Evolutionary conservation across 2,797 vertebrate species (phyloP).

Genomic region (Pachyuromys duprasi): DNA sequence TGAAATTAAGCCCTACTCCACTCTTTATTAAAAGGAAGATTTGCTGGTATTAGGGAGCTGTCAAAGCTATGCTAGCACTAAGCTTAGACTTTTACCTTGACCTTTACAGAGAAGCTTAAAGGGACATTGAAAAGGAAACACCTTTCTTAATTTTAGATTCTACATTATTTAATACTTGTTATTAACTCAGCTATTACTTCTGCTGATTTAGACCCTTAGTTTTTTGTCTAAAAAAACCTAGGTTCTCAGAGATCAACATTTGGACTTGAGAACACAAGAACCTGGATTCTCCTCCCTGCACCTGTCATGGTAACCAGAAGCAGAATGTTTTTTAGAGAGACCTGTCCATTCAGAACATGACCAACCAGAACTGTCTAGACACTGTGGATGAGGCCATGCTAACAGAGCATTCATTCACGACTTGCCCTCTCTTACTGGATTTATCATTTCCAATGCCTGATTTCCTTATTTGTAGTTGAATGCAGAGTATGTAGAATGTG

Average conservation of each 20-base stretch:
- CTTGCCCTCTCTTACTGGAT: neutral
- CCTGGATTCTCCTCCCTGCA: neutral
- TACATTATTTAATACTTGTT: neutral
- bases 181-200: neutral
- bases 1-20: neutral
- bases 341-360: neutral
- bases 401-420: neutral
- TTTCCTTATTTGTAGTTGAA: slow-evolving; percentile 43
- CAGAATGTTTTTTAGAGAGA: neutral
- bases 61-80: neutral
- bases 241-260: neutral
- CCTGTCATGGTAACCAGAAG: neutral
- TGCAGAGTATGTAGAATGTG: neutral
- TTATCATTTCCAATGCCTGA: neutral
- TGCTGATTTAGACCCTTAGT: neutral
- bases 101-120: slow-evolving; percentile 21
- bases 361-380: neutral
- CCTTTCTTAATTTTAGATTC: slow-evolving; percentile 1
- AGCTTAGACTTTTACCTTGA: slow-evolving; percentile 24
- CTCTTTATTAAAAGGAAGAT: slow-evolving; percentile 33
- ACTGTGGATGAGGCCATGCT: neutral
- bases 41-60: neutral
- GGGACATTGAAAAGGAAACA: slow-evolving; percentile 13
- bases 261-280: neutral
- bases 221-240: slow-evolving; percentile 22